Evolutionary conservation across 2,113 vertebrate species (phyloP).

Genomic region (Paraplagusia blochii): DNA sequence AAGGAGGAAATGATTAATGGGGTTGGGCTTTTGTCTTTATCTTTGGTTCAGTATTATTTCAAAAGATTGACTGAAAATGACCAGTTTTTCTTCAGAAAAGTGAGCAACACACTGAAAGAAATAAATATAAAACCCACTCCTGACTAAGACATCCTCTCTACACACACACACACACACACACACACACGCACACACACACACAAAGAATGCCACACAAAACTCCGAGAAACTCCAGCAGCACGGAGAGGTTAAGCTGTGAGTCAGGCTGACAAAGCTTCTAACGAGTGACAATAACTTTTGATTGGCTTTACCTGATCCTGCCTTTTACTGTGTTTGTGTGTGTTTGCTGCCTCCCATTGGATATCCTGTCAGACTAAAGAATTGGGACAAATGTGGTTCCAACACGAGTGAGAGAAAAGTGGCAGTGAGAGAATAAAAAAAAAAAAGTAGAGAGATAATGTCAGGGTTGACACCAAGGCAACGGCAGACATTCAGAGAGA

Average conservation of each 20-base stretch:
- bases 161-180: conserved; percentile 2
- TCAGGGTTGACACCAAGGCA: conserved; percentile 18
- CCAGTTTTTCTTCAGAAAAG: no score
- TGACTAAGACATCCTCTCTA: neutral
- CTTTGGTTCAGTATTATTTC: no score
- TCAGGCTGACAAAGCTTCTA: conserved; percentile 47
- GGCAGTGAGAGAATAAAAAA: conserved; percentile 14
- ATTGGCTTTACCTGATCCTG: conserved; percentile 37
- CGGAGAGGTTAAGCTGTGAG: conserved; percentile 37
- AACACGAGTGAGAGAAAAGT: conserved; percentile 19
- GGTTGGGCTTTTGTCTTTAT: conserved; percentile 18
- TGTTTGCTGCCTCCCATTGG: conserved; percentile 51
- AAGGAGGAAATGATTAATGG: conserved; percentile 39
- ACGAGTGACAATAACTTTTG: conserved; percentile 37
- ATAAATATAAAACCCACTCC: no score
- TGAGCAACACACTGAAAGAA: no score
- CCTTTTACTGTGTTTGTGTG: conserved; percentile 24
- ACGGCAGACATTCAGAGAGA: conserved; percentile 10
- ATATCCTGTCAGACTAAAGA: conserved; percentile 64
- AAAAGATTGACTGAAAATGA: no score
- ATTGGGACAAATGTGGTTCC: conserved; percentile 56
- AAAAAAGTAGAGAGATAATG: conserved; percentile 10
- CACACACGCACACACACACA: conserved; percentile 4
- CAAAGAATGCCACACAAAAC: conserved; percentile 10
- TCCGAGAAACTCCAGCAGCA: conserved; percentile 21